phyloP scores from a whole-genome alignment of 2,888 invertebrate genomes.

The Patella ulyssiponensis region DNA sequence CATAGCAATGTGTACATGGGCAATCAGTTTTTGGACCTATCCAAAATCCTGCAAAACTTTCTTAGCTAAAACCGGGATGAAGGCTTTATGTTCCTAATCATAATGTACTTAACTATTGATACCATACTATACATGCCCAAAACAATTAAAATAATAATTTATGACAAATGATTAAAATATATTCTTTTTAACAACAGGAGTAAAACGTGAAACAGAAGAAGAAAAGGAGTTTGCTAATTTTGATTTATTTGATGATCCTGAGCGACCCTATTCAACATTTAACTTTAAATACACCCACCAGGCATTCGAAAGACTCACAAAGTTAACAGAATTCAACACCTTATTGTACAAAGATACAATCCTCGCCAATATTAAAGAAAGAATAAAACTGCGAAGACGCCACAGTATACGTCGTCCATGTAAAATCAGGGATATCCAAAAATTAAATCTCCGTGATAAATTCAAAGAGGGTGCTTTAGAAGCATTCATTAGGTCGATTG shows the following conservation, averaged over 20 bases:
- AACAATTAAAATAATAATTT: too few species aligned
- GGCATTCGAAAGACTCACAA: slow-evolving; percentile 71
- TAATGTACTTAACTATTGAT: too few species aligned
- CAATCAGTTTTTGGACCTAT: too few species aligned
- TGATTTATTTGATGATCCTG: slow-evolving; percentile 72
- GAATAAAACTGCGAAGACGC: slow-evolving; percentile 55
- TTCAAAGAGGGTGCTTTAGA: slow-evolving; percentile 37
- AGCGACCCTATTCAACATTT: slow-evolving; percentile 72
- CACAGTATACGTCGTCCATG: slow-evolving; percentile 53
- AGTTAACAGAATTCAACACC: slow-evolving; percentile 73
- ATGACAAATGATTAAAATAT: too few species aligned
- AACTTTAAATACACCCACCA: slow-evolving; percentile 72
- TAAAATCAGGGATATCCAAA: slow-evolving; percentile 54
- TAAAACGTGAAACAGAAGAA: slow-evolving; percentile 69
- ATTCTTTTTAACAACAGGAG: slow-evolving; percentile 53
- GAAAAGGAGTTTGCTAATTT: slow-evolving; percentile 73
- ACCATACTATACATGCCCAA: too few species aligned
- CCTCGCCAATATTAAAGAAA: slow-evolving; percentile 63
- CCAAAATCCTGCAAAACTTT: too few species aligned
- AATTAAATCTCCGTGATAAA: slow-evolving; percentile 44
- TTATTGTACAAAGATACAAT: slow-evolving; percentile 67
- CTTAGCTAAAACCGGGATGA: too few species aligned
- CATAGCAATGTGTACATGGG: too few species aligned
- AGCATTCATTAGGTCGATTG: slow-evolving; percentile 34
- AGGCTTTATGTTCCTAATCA: too few species aligned